Base-by-base conservation (phyloP, 1,140 invertebrate genomes). In the Odontomachus brunneus region DNA sequence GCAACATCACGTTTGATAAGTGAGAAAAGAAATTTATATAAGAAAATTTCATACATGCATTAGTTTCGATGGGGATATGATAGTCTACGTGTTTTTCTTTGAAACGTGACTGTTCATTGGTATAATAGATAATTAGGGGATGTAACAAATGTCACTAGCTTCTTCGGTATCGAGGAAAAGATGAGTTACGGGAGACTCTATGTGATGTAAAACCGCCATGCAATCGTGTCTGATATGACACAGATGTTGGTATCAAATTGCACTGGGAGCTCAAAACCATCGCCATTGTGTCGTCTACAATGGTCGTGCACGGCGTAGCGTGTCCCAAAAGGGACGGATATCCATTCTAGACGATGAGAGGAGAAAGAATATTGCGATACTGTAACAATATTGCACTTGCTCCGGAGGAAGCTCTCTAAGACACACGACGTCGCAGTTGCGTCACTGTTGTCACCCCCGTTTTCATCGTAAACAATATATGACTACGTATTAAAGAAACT, bases 181-280 rank as follows among this genome's bases (percentile, higher is more conserved):
- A 72, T 9, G 22, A 3, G 48, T 72, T 12, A 7, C 19, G 73
- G 29, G 38, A 33, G 63, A 75, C 9, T 51, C 63, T 55, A 63
- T 15, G 71, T 59, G 71, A 57, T 53, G 24, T 49, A 65, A 53
- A 53, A 4, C 19, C 22, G 26, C 71, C 38, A 5, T 26, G 26
- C 29, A 3, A 57, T 72, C 22, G 22, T 55, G 33, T 55, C 33
- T 22, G 29, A 72, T 24, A 19, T 5, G 69, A 72, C 51, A 3
- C 29, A 3, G 4, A 53, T 26, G 4, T 2, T 19, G 14, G n/a
- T 57, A 72, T 38, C 51, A 26, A 59, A 12, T 59, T 1, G 33
- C 51, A 24, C 12, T 24, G 33, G 22, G 14, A 71, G 12, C 29
- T 55, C n/a, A 33, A 33, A 4, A 38, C n/a, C 62, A 44, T 65